A percentile compares a stretch with the other conserved stretches of the same genome.
Conservation (phyloP, 1,140 invertebrate genomes). For the Drosophila micromelanica region DNA sequence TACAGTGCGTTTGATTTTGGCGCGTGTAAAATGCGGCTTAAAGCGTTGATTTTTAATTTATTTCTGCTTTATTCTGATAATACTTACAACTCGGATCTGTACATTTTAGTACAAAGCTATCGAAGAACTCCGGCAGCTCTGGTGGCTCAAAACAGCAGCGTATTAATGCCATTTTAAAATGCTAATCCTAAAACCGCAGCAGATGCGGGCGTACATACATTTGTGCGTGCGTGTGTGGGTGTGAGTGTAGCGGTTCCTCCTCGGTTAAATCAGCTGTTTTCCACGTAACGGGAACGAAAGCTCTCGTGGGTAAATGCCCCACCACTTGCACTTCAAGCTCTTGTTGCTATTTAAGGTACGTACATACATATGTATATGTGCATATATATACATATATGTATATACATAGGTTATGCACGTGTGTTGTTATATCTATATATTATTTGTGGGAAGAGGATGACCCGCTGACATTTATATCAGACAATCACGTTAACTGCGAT, state of each 20-base stretch:
- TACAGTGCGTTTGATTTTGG: not conserved
- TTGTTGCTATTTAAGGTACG: conserved; percentile 36
- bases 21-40: not conserved
- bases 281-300: conserved; percentile 53
- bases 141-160: conserved; percentile 91
- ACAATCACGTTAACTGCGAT: not conserved
- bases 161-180: conserved; percentile 88
- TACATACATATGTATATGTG: not conserved
- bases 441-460: conserved; percentile 32
- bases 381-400: not conserved
- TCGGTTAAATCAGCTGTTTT: conserved; percentile 63
- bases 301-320: conserved; percentile 33
- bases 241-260: conserved; percentile 9
- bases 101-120: conserved; percentile 90
- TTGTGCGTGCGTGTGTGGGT: not conserved
- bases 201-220: not conserved
- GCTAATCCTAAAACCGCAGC: not conserved
- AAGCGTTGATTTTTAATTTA: conserved; percentile 1
- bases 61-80: not conserved
- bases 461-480: conserved; percentile 29
- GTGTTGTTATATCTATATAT: conserved; percentile 9
- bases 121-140: conserved; percentile 89
- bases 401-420: conserved; percentile 1
- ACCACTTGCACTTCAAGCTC: conserved; percentile 39
- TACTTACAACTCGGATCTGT: conserved; percentile 93